Evolutionary conservation across 1,140 invertebrate species (phyloP).

Genomic region (Magallana angulata): DNA sequence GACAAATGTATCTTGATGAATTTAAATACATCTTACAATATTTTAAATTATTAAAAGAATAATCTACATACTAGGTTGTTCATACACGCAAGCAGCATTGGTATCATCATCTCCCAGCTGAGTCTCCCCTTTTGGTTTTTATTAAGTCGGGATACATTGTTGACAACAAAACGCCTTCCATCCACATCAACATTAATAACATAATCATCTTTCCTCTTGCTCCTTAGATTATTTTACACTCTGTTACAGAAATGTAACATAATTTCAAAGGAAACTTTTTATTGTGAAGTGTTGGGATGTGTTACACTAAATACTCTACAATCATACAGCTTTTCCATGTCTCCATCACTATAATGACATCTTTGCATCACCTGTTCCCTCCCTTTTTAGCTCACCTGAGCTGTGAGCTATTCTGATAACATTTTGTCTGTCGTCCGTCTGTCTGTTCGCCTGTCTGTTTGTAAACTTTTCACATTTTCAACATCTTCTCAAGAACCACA

Average conservation of each 20-base stretch:
- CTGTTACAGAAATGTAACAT: slow-evolving; percentile 38
- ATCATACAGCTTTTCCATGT: slow-evolving; percentile 27
- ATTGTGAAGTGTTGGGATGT: slow-evolving; percentile 18
- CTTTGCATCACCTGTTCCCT: slow-evolving; percentile 31
- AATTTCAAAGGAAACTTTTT: slow-evolving; percentile 42
- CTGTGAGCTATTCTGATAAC: too few relatives aligned
- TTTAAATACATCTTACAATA: background rate
- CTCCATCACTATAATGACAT: slow-evolving; percentile 25
- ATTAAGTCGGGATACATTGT: background rate
- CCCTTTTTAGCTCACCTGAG: background rate
- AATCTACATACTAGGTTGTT: slow-evolving; percentile 29
- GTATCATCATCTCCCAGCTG: background rate
- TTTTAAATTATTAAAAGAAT: background rate
- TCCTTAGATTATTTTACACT: slow-evolving; percentile 11
- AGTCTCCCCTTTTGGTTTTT: slow-evolving; percentile 35
- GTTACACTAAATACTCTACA: slow-evolving; percentile 5
- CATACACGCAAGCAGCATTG: slow-evolving; percentile 25
- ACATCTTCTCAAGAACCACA: too few relatives aligned
- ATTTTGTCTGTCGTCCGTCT: too few relatives aligned
- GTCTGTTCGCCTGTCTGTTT: too few relatives aligned
- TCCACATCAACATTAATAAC: background rate
- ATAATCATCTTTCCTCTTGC: background rate
- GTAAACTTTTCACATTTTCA: too few relatives aligned
- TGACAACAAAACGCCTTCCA: slow-evolving; percentile 25
- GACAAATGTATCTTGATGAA: background rate